A percentile compares a stretch with the other conserved stretches of the same genome.
phyloP scores from a whole-genome alignment of 2,888 invertebrate genomes.

The Drosophila recens region DNA sequence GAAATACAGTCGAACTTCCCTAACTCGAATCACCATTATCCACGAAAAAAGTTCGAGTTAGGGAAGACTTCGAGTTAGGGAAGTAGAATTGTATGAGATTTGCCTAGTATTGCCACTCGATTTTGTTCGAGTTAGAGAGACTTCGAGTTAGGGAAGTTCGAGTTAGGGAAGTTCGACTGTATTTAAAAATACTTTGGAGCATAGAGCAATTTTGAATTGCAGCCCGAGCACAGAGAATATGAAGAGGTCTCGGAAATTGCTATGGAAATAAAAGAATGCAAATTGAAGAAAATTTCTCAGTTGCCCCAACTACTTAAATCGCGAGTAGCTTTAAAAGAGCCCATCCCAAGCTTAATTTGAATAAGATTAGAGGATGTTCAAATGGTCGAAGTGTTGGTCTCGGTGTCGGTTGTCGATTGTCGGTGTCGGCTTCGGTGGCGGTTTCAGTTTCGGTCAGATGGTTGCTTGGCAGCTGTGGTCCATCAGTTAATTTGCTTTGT shows the following conservation, averaged over 20 bases:
- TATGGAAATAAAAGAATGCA: slow-evolving; percentile 45
- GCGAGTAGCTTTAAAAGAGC: slow-evolving; percentile 19
- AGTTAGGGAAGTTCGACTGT: too few species aligned
- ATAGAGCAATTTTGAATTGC: slow-evolving; percentile 45
- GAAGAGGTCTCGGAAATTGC: slow-evolving; percentile 26
- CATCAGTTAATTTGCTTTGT: slow-evolving; percentile 49
- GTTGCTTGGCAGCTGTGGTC: slow-evolving; percentile 34
- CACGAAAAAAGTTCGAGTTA: too few species aligned
- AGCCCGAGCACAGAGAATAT: slow-evolving; percentile 15
- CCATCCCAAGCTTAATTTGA: slow-evolving; percentile 15
- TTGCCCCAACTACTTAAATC: slow-evolving; percentile 14
- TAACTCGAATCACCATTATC: too few species aligned
- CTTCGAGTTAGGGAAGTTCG: too few species aligned
- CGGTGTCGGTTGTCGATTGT: slow-evolving; percentile 2
- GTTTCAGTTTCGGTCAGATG: slow-evolving; percentile 49
- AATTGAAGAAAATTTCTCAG: slow-evolving; percentile 11
- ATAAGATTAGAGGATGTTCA: slow-evolving; percentile 29
- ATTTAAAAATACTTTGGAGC: slow-evolving; percentile 47
- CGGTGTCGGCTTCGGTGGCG: slow-evolving; percentile 25
- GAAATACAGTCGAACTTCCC: too few species aligned
- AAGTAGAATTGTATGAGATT: too few species aligned
- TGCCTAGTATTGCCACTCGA: too few species aligned
- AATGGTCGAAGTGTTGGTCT: background rate
- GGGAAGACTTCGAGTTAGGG: too few species aligned
- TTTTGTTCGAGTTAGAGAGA: too few species aligned